Percentiles rank a stretch among this genome's conserved stretches.
These are phyloP conservation scores for Oryctolagus cuniculus DNA, from an alignment of 2,113 vertebrate species.

Conservation along the genomic window mOryCun1.1 NC_091436.1:32384001-32384500, in stretches of 20 bases:
- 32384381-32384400: constrained; percentile 13
- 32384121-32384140: too few relatives aligned
- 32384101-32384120: too few relatives aligned
- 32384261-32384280: constrained; percentile 13
- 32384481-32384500: constrained; percentile 7
- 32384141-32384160: too few relatives aligned
- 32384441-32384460: constrained; percentile 8
- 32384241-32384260: constrained; percentile 18
- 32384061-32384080: too few relatives aligned
- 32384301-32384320: constrained; percentile 22
- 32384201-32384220: too few relatives aligned
- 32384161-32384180: too few relatives aligned
- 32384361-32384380: neutral
- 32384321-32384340: constrained; percentile 14
- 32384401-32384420: neutral
- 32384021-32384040: too few relatives aligned
- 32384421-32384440: neutral
- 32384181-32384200: too few relatives aligned
- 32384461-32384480: neutral
- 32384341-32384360: neutral
- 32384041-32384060: too few relatives aligned
- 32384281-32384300: constrained; percentile 5
- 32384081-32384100: too few relatives aligned
- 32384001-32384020: too few relatives aligned
- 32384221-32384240: too few relatives aligned